phyloP scores from a whole-genome alignment of 92 coral and sea anemone genomes.

The Bergia puertoricense region DNA sequence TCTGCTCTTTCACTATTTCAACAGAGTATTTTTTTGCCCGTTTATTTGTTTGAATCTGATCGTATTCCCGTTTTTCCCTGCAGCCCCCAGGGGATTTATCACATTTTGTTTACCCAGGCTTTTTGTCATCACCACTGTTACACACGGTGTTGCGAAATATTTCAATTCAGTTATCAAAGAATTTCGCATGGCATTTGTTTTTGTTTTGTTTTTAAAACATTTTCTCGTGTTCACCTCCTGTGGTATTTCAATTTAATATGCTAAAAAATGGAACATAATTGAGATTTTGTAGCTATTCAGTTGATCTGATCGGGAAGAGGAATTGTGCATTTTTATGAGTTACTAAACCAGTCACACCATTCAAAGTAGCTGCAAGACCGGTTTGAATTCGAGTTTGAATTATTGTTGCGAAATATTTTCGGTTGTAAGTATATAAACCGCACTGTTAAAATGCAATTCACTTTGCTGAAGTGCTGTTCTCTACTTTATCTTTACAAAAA shows the following conservation, averaged over 20 bases:
- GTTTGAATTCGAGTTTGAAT: background rate
- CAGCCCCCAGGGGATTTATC: background rate
- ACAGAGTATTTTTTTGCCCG: too few species aligned
- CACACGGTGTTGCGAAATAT: background rate
- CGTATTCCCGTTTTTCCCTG: too few species aligned
- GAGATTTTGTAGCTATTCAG: too few species aligned
- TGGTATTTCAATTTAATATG: background rate
- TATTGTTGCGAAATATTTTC: slow-evolving; percentile 1
- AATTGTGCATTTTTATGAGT: background rate
- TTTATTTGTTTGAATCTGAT: too few species aligned
- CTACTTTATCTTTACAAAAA: background rate
- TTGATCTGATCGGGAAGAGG: background rate
- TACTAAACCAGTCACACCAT: background rate
- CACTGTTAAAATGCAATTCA: background rate
- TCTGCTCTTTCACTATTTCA: too few species aligned
- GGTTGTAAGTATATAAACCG: background rate
- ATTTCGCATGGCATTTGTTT: background rate
- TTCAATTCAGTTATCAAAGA: background rate
- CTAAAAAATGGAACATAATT: too few species aligned
- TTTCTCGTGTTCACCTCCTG: background rate
- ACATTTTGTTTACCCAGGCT: background rate
- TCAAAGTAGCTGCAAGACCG: slow-evolving; percentile 14
- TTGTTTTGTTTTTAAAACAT: background rate
- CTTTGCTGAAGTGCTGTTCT: background rate
- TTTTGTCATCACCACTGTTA: too few species aligned